Conservation (phyloP, 1,140 invertebrate species). For the Acromyrmex charruanus region DNA sequence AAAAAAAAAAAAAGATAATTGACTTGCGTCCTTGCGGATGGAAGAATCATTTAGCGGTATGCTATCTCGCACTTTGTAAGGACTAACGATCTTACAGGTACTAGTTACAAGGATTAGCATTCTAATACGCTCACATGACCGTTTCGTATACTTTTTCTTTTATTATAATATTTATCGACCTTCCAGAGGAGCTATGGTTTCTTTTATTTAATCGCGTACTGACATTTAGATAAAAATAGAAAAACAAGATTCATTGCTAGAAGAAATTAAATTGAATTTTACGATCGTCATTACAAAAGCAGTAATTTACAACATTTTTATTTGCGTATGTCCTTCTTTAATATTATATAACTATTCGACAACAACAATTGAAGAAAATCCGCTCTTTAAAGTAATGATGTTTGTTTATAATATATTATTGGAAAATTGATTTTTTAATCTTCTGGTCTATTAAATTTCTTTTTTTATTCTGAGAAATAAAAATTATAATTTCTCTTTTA, state of each 20-base stretch:
- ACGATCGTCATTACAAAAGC: neutral
- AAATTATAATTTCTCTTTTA: neutral
- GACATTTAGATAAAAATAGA: slow-evolving; percentile 30
- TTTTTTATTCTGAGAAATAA: neutral
- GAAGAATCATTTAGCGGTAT: slow-evolving; percentile 44
- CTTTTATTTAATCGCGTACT: slow-evolving; percentile 9
- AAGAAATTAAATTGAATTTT: slow-evolving; percentile 16
- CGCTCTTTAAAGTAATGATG: neutral
- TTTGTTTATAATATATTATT: neutral
- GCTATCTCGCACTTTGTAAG: slow-evolving; percentile 49
- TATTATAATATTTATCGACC: neutral
- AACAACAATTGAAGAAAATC: neutral
- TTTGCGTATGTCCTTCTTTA: neutral
- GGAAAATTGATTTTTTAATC: neutral
- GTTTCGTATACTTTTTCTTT: slow-evolving; percentile 1
- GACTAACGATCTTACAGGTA: slow-evolving; percentile 21
- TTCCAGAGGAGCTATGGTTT: neutral
- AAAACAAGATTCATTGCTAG: slow-evolving; percentile 15
- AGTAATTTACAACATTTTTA: slow-evolving; percentile 15
- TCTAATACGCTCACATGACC: slow-evolving; percentile 5
- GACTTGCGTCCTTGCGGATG: slow-evolving; percentile 61
- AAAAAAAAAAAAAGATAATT: slow-evolving; percentile 40
- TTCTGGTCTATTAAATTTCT: neutral
- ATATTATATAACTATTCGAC: neutral
- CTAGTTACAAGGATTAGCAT: slow-evolving; percentile 59